phyloP scores from a whole-genome alignment of 2,113 vertebrate species.

The Protobothrops mucrosquamatus region DNA sequence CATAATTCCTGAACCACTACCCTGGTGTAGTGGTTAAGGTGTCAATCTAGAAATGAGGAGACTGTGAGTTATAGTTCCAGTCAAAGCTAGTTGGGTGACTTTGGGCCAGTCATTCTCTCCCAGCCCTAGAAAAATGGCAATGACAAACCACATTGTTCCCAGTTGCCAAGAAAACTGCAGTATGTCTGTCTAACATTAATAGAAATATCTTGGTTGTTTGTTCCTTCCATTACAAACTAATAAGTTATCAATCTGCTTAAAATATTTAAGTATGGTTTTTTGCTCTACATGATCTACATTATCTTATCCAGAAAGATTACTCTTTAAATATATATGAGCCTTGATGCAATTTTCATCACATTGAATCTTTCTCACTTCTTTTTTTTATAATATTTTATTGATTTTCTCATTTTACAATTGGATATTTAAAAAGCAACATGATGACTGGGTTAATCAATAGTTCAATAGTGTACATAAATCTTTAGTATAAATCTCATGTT shows the following conservation, averaged over 20 bases:
- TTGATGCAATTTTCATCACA: background rate
- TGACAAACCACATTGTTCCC: background rate
- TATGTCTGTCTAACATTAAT: background rate
- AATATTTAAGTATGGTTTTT: background rate
- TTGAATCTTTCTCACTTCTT: background rate
- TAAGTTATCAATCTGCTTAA: background rate
- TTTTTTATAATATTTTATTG: no score
- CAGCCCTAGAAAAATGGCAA: background rate
- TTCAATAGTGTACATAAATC: no score
- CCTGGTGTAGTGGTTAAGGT: no score
- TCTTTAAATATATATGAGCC: background rate
- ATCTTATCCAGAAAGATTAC: background rate
- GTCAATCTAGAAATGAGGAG: background rate
- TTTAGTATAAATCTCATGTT: no score
- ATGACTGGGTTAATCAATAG: no score
- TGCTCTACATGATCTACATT: background rate
- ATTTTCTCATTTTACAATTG: no score
- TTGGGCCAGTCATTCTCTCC: background rate
- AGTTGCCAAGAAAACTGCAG: background rate
- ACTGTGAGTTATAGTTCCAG: background rate
- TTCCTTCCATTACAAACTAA: background rate
- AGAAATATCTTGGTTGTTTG: background rate
- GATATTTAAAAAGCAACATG: no score
- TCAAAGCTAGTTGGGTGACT: background rate
- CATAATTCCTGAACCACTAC: no score